These are phyloP conservation scores for Parotocinclus haroldoi DNA, from an alignment of 2,797 vertebrate species.

Conservation along the genomic window DNA sequence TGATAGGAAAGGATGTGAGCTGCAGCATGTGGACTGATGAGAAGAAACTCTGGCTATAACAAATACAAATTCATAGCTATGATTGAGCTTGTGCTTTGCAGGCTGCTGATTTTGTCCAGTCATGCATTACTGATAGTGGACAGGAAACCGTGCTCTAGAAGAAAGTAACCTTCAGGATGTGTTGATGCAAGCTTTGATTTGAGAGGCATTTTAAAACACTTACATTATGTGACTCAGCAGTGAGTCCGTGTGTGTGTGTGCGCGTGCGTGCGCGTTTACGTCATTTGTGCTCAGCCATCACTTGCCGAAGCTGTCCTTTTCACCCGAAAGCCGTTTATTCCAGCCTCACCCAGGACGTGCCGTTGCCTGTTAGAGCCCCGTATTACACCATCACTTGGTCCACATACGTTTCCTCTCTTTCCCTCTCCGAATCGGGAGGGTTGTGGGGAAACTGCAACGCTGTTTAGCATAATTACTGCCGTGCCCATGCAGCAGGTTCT, in stretches of 20 bases:
- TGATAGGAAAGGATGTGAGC: too few relatives aligned
- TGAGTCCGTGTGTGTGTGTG: not conserved
- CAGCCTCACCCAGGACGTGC: not conserved
- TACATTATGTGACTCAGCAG: not conserved
- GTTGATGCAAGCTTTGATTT: not conserved
- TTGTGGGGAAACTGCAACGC: slow-evolving; percentile 1
- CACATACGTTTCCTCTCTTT: not conserved
- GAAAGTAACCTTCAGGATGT: not conserved
- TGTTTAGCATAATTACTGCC: slow-evolving; percentile 48
- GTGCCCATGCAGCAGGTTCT: slow-evolving; percentile 40
- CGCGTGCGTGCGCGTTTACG: not conserved
- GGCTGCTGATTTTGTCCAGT: too few relatives aligned
- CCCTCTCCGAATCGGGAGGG: not conserved
- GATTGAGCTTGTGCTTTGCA: too few relatives aligned
- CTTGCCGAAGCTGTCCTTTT: not conserved
- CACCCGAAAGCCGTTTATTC: slow-evolving; percentile 13
- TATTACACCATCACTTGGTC: not conserved
- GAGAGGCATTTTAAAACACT: not conserved
- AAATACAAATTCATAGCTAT: too few relatives aligned
- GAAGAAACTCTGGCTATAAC: too few relatives aligned
- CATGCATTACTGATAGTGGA: too few relatives aligned
- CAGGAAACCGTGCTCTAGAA: too few relatives aligned
- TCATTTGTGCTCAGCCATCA: slow-evolving; percentile 3
- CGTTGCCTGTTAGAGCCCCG: slow-evolving; percentile 3
- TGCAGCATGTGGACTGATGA: too few relatives aligned